These are phyloP conservation scores for Heteractis magnifica DNA, from an alignment of 92 coral and sea anemone genomes.

Conservation along the genomic window DNA sequence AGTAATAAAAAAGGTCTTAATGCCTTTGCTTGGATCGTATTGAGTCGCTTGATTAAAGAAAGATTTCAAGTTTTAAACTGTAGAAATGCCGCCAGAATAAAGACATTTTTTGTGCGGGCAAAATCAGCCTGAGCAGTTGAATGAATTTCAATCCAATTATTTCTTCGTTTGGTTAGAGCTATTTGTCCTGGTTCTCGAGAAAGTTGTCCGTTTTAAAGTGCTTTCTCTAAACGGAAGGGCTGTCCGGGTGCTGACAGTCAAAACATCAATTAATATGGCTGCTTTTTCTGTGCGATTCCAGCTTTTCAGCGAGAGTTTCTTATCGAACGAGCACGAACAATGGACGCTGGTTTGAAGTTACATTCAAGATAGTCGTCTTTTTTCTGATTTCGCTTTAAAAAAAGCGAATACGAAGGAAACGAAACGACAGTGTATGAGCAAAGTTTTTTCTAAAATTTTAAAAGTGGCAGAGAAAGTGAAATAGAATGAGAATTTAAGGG, in stretches of 20 bases:
- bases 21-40: not conserved
- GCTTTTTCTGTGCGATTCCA: not conserved
- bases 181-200: not conserved
- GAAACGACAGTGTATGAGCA: too few relatives aligned
- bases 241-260: constrained; percentile 11
- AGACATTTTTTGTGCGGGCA: not conserved
- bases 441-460: too few relatives aligned
- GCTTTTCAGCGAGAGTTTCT: too few relatives aligned
- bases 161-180: not conserved
- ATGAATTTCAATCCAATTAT: not conserved
- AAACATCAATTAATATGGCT: constrained; percentile 12
- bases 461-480: too few relatives aligned
- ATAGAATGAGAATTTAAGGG: too few relatives aligned
- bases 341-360: not conserved
- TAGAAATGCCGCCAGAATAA: not conserved
- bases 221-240: constrained; percentile 16
- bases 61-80: not conserved
- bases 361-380: not conserved
- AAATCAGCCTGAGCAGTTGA: not conserved
- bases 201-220: constrained; percentile 6
- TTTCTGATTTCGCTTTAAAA: not conserved
- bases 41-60: not conserved
- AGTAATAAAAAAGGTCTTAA: not conserved
- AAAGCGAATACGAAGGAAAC: too few relatives aligned
- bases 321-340: not conserved